Conservation (phyloP, 1,140 invertebrate species). For the Ceratosolen solmsi region DNA sequence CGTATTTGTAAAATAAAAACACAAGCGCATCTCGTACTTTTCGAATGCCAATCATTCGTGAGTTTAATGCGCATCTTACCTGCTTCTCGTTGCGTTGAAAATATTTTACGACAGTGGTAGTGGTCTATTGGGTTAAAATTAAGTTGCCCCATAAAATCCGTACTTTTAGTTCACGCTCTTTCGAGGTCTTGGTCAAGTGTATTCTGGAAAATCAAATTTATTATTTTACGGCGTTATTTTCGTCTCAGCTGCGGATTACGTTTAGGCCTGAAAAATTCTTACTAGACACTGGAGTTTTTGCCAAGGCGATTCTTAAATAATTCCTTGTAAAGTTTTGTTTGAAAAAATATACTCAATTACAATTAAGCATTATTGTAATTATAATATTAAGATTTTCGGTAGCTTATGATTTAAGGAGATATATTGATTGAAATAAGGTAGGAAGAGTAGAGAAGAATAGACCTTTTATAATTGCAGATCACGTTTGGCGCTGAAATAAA, state of each 20-base stretch:
- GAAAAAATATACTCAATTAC: too few species aligned
- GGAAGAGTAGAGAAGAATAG: too few species aligned
- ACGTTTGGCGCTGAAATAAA: too few species aligned
- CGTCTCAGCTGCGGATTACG: neutral
- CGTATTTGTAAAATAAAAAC: too few species aligned
- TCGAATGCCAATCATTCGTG: neutral
- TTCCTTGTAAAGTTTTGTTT: too few species aligned
- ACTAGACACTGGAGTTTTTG: neutral
- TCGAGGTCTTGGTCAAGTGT: neutral
- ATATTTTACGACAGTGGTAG: neutral
- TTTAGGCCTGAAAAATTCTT: neutral
- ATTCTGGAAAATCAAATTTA: neutral
- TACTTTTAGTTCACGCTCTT: neutral
- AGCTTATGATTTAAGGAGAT: too few species aligned
- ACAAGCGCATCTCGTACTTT: too few species aligned
- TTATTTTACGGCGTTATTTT: neutral
- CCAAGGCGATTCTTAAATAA: too few species aligned
- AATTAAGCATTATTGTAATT: too few species aligned
- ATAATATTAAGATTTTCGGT: too few species aligned
- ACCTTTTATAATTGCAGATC: too few species aligned
- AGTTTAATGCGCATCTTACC: neutral
- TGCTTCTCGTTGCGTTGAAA: neutral
- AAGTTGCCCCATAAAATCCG: neutral
- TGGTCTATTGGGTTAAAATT: neutral
- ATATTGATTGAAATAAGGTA: too few species aligned